These are phyloP conservation scores for Clitarchus hookeri DNA, from an alignment of 2,888 invertebrate genomes.

Conservation along the genomic window DNA sequence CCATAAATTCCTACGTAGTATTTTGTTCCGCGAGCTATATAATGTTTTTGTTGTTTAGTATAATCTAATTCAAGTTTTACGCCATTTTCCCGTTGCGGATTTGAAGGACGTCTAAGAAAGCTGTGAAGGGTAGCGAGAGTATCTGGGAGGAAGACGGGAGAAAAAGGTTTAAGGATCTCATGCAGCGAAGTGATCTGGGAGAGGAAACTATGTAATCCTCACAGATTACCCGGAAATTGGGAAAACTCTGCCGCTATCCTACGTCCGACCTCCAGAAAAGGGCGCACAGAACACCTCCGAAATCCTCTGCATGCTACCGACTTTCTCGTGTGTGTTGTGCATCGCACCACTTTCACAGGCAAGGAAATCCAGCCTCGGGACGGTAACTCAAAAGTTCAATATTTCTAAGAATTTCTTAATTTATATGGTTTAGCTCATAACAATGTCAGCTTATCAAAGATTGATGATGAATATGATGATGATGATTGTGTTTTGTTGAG, in stretches of 20 bases:
- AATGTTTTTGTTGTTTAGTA: no score
- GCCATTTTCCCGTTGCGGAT: neutral
- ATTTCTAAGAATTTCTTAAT: no score
- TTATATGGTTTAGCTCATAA: no score
- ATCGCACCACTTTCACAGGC: neutral
- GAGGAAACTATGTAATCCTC: conserved; percentile 33
- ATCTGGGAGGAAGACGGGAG: neutral
- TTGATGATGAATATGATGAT: no score
- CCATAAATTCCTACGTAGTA: no score
- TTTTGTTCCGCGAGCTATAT: no score
- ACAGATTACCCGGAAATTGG: conserved; percentile 37
- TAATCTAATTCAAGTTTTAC: neutral
- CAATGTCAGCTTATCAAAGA: no score
- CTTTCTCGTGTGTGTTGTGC: neutral
- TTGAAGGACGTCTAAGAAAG: neutral
- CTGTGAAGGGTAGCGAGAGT: neutral
- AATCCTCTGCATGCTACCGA: neutral
- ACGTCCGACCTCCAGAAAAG: neutral
- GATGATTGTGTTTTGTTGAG: no score
- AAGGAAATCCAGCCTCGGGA: no score
- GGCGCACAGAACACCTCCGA: neutral
- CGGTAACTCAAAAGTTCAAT: no score
- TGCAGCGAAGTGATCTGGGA: conserved; percentile 23
- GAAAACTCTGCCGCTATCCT: conserved; percentile 20
- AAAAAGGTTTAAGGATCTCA: conserved; percentile 12